Percentiles rank a stretch among this genome's conserved stretches.
phyloP scores from a whole-genome alignment of 1,140 invertebrate species.

The Oryctes rhinoceros region DNA sequence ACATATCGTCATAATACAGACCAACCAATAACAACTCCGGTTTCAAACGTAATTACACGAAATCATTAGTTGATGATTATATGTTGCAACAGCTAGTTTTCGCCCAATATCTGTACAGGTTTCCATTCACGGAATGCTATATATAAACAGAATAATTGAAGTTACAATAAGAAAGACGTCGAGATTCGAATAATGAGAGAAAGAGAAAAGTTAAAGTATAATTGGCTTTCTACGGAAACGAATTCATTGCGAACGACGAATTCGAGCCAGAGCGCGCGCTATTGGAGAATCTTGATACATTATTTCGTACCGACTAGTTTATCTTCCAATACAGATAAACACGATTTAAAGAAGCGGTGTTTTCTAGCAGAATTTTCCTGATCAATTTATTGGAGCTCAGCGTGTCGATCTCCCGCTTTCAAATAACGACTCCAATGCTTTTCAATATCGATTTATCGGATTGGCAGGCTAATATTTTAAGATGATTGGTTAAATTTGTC shows the following conservation, averaged over 20 bases:
- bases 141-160: background rate
- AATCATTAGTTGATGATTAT: slow-evolving; percentile 26
- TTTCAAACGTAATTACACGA: background rate
- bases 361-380: background rate
- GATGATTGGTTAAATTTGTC: slow-evolving; percentile 8
- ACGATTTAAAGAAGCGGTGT: background rate
- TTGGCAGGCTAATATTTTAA: slow-evolving; percentile 4
- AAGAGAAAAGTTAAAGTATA: background rate
- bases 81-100: background rate
- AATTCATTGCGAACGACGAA: background rate
- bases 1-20: background rate
- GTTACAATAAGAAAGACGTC: background rate
- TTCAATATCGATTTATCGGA: background rate
- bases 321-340: background rate
- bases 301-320: background rate
- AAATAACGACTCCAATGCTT: background rate
- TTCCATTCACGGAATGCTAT: background rate
- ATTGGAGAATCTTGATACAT: background rate
- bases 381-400: background rate
- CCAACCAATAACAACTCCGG: background rate
- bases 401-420: background rate
- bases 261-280: background rate
- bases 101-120: background rate
- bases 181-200: background rate
- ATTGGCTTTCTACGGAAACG: slow-evolving; percentile 12